Conservation (phyloP, 2,888 invertebrate species). For the Hofmannophila pseudospretella region DNA sequence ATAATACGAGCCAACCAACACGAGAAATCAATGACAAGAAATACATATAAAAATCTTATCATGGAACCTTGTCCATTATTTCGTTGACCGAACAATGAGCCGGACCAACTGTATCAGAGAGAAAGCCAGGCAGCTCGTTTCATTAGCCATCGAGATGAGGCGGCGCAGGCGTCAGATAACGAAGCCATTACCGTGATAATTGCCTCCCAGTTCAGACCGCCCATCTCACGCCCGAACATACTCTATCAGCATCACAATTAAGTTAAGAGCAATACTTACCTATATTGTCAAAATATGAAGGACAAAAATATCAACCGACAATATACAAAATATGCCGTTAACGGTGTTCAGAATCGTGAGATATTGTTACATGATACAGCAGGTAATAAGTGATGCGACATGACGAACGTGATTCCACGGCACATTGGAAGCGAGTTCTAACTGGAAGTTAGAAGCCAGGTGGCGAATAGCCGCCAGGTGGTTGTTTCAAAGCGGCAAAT, state of each 20-base stretch:
- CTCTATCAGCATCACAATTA: neutral
- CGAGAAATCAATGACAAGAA: slow-evolving; percentile 7
- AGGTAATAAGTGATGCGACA: slow-evolving; percentile 10
- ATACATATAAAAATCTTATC: slow-evolving; percentile 13
- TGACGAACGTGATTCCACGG: slow-evolving; percentile 11
- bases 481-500: slow-evolving; percentile 14
- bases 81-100: slow-evolving; percentile 26
- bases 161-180: slow-evolving; percentile 45
- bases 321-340: neutral
- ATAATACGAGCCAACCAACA: slow-evolving; percentile 6
- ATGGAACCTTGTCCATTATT: slow-evolving; percentile 19
- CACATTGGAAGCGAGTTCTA: slow-evolving; percentile 6
- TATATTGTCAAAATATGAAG: neutral
- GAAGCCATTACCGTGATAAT: slow-evolving; percentile 60
- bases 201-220: slow-evolving; percentile 41
- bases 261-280: neutral
- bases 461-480: slow-evolving; percentile 13
- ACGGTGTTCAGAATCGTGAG: slow-evolving; percentile 6
- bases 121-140: slow-evolving; percentile 41
- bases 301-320: neutral
- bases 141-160: slow-evolving; percentile 51
- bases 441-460: slow-evolving; percentile 10
- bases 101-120: slow-evolving; percentile 27
- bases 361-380: slow-evolving; percentile 6
- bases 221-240: slow-evolving; percentile 21